A percentile compares a stretch with the other conserved stretches of the same genome.
Evolutionary conservation across 2,888 invertebrate species (phyloP).

Genomic region (Eugnorisma glareosa): DNA sequence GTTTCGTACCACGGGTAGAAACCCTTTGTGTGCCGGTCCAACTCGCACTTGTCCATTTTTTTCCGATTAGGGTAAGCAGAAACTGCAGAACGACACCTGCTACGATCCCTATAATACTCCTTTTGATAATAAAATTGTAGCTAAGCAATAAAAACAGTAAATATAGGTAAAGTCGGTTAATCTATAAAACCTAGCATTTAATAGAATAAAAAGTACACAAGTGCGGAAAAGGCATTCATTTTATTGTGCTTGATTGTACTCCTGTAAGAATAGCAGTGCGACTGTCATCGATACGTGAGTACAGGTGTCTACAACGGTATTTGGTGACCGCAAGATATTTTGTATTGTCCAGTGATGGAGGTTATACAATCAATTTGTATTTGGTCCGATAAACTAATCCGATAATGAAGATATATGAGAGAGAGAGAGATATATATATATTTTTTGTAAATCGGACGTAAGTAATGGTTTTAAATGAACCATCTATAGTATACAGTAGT

Average conservation of each 20-base stretch:
- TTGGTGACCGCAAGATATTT: slow-evolving; percentile 1
- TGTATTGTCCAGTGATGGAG: neutral
- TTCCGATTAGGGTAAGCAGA: neutral
- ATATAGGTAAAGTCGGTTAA: slow-evolving; percentile 1
- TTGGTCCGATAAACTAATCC: neutral
- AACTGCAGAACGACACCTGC: neutral
- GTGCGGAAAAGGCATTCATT: slow-evolving; percentile 43
- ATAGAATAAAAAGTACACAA: slow-evolving; percentile 42
- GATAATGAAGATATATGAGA: neutral
- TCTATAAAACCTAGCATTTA: slow-evolving; percentile 11
- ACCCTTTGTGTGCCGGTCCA: no score
- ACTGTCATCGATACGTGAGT: slow-evolving; percentile 69
- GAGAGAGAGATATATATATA: no score
- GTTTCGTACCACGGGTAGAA: no score
- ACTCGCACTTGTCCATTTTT: no score
- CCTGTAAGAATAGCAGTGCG: slow-evolving; percentile 52
- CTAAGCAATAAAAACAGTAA: neutral
- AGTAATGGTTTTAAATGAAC: neutral
- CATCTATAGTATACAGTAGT: neutral
- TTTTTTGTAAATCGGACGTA: neutral
- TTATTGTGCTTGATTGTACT: slow-evolving; percentile 59
- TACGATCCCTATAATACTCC: neutral
- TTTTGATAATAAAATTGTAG: neutral
- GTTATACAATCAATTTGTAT: neutral
- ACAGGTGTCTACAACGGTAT: slow-evolving; percentile 52